These are phyloP conservation scores for Drosophila fungiperda DNA, from an alignment of 2,888 invertebrate genomes.

Conservation along the genomic window DNA sequence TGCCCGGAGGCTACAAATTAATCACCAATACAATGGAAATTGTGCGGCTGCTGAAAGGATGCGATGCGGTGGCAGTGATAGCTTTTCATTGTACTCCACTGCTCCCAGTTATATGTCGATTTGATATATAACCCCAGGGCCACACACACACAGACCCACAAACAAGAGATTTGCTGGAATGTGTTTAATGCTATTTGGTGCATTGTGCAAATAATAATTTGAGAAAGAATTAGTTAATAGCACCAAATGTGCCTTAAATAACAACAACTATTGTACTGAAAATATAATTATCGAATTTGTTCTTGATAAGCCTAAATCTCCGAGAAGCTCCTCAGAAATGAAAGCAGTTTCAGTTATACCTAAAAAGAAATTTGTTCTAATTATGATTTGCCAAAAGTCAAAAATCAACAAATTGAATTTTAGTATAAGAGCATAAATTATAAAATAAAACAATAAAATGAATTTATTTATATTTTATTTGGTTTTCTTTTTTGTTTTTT, in stretches of 20 bases:
- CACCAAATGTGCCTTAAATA: background rate
- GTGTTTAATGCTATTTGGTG: constrained; percentile 63
- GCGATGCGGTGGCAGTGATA: constrained; percentile 46
- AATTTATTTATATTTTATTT: background rate
- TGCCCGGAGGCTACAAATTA: constrained; percentile 72
- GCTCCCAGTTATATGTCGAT: constrained; percentile 35
- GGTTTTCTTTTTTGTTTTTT: background rate
- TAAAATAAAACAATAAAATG: background rate
- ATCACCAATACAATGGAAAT: constrained; percentile 78
- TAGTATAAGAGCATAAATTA: background rate
- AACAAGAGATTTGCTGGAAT: constrained; percentile 48
- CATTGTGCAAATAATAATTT: constrained; percentile 12
- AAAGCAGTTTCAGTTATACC: background rate
- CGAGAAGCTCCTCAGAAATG: background rate
- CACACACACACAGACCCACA: constrained; percentile 55
- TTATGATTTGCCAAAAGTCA: background rate
- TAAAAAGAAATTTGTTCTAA: background rate
- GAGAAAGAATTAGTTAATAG: background rate
- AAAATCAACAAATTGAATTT: background rate
- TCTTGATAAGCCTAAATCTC: background rate
- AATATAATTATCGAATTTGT: background rate
- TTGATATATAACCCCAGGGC: constrained; percentile 57
- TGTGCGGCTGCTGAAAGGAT: constrained; percentile 61
- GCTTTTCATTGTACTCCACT: constrained; percentile 53
- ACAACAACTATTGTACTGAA: background rate